Base-by-base conservation (phyloP, 2,797 vertebrate genomes). In the Brotula barbata region DNA sequence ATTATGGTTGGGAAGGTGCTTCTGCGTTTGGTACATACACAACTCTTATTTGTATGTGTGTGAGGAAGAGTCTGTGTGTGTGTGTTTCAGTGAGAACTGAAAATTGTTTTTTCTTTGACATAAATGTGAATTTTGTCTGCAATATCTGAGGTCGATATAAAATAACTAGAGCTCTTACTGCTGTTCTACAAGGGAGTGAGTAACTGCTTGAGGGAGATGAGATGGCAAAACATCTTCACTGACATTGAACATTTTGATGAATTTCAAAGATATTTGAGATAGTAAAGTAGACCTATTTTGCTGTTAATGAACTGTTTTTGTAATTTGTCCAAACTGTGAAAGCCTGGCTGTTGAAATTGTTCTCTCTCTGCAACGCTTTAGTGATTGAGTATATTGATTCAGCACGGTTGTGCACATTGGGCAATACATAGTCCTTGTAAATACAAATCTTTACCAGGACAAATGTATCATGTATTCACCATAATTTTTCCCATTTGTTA, bases 181-280 rank as follows among this genome's bases (percentile, higher is more conserved):
- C 51, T 21, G 34, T 64, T 55, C 21, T 17, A 61, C 47, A 67
- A 71, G 31, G 19, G 17, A 43, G 42, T 19, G 16, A 11, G 59
- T 28, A 34, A 25, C 15, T 17, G 40, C 58, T 58, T 22, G 40
- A 70, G 31, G 23, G 47, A 68, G 55, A 60, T 44, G 44, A 76
- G 46, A 51, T 65, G 31, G 51, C 28, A 39, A 25, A 61, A 49
- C 48, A 55, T 56, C 45, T 66, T 19, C 1, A 53, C 37, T 66
- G 58, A 66, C 47, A 54, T 58, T 51, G 15, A 59, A 37, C 17
- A 45, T 71, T 34, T 55, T 25, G 6, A 55, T 50, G 44, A 39
- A 28, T 51, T 48, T 39, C 53, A n/a, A n/a, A n/a, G n/a, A n/a
- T n/a, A n/a, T 51, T 57, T 58, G 60, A 10, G 39, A 20, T 10